These are phyloP conservation scores for Lagodon rhomboides DNA, from an alignment of 2,797 vertebrate genomes.

Conservation along the genomic window DNA sequence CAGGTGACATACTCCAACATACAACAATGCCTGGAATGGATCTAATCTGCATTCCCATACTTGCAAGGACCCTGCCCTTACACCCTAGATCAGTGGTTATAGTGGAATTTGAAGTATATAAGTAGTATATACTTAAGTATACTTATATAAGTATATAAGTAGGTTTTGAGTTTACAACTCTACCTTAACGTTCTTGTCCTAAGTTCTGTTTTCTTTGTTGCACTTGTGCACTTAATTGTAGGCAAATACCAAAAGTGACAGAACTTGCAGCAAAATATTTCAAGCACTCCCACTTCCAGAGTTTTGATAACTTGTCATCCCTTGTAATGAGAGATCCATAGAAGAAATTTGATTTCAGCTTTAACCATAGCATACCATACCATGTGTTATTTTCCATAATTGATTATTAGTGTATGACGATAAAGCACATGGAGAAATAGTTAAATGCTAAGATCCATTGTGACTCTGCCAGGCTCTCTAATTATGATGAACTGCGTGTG, in stretches of 20 bases:
- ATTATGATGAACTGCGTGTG: not conserved
- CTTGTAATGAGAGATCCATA: not conserved
- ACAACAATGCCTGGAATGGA: no score
- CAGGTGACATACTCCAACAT: no score
- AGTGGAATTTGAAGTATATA: not conserved
- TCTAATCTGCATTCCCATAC: no score
- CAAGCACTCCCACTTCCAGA: not conserved
- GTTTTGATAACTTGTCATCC: not conserved
- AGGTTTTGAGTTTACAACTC: not conserved
- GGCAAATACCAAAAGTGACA: not conserved
- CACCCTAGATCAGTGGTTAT: no score
- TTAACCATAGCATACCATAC: constrained; percentile 1
- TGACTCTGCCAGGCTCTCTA: not conserved
- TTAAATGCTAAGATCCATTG: constrained; percentile 15
- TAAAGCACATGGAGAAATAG: not conserved
- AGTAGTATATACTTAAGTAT: no score
- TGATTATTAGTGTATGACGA: not conserved
- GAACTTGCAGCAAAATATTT: not conserved
- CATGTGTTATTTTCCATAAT: not conserved
- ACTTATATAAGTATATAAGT: no score
- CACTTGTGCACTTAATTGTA: not conserved
- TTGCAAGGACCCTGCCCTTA: no score
- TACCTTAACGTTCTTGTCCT: not conserved
- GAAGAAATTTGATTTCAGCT: not conserved
- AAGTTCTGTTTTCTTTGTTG: not conserved